These are phyloP conservation scores for Deroplatys truncata DNA, from an alignment of 2,888 invertebrate species.

Conservation along the genomic window DNA sequence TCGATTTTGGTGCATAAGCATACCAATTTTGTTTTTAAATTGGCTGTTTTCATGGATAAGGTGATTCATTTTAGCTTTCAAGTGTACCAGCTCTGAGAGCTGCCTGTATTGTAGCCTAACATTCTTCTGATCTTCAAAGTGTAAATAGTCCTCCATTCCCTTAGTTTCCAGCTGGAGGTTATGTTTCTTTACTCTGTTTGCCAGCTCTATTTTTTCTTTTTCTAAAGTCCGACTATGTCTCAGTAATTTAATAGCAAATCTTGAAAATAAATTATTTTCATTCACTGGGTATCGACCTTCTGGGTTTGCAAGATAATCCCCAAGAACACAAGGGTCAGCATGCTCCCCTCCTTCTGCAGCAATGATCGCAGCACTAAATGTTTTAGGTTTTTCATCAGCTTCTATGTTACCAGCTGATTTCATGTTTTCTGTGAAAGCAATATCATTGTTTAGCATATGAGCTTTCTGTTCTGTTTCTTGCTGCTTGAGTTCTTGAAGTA, in stretches of 20 bases:
- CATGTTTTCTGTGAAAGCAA: neutral
- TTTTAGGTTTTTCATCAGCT: neutral
- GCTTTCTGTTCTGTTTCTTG: neutral
- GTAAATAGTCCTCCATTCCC: neutral
- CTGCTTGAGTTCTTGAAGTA: neutral
- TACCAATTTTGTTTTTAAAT: neutral
- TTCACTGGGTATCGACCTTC: neutral
- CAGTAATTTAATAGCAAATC: neutral
- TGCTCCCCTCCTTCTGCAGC: neutral
- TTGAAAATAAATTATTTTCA: neutral
- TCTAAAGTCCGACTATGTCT: neutral
- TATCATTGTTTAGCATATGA: neutral
- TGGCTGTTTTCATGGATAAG: neutral
- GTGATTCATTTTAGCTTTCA: neutral
- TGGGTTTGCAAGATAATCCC: neutral
- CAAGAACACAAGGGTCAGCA: no score
- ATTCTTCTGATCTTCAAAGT: neutral
- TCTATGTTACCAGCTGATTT: no score
- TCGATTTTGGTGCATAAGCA: neutral
- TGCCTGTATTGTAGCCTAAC: neutral
- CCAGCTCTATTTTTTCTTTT: neutral
- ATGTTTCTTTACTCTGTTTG: neutral
- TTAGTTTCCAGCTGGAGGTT: neutral
- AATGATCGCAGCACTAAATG: neutral
- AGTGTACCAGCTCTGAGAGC: neutral